Evolutionary conservation across 2,797 vertebrate genomes (phyloP), one percentile per base, ranked within the genome.

Genomic region (Danio choprae): DNA sequence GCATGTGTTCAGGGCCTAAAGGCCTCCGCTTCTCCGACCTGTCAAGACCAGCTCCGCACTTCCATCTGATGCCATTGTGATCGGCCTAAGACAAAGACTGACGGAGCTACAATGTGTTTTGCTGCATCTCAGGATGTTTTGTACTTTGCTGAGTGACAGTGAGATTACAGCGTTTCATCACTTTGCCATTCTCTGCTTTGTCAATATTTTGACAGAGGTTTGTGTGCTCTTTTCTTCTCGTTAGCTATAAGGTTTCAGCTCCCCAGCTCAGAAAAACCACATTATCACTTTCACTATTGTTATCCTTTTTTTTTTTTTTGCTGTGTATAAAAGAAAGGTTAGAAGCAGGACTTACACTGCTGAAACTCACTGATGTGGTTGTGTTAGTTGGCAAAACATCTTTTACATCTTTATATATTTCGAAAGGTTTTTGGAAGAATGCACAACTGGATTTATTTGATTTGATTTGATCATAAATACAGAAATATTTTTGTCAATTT

Each of bases 141-240:
- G 8, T n/a, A 38, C 50, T 77, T 72, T 15, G 7, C 2, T 16
- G 53, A 55, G 38, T 68, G 69, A 59, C 70, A 68, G 44, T 4
- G 41, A 51, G 53, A 78, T 43, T 78, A 60, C n/a, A 41, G 41
- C 7, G 11, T 74, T 77, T 82, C 46, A 60, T 20, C 43, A 22
- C 60, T 22, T 46, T 40, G 43, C 41, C 15, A 16, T 68, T 51
- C 20, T 51, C 40, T 67, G 22, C 44, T 50, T 43, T 22, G 58
- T 79, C 63, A 79, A 55, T 74, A 74, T 79, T 74, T 79, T 69
- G 38, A 62, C 46, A 78, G 69, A 48, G 68, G 71, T 65, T 50
- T 6, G 48, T 65, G 22, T 41, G 56, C 16, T 29, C 64, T 67
- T 74, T 74, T 74, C 62, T 74, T 10, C 18, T n/a, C 22, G 11